Base-by-base conservation (phyloP, 2,113 vertebrate species). In the Sceloporus undulatus region DNA sequence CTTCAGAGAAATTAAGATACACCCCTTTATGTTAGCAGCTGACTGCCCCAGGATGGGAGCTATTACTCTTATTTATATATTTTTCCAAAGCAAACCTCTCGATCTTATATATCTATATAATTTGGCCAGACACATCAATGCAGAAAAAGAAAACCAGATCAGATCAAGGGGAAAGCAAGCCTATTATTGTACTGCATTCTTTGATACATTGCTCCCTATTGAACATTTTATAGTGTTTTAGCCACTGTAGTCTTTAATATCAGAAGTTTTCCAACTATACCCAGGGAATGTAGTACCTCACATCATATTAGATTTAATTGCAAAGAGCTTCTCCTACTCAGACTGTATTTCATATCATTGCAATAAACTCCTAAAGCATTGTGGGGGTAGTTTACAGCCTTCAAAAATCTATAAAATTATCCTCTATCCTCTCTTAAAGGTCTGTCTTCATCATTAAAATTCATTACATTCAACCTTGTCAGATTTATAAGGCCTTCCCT, bases 281-380 rank as follows among this genome's bases (percentile, higher is more conserved):
- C 77, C 54, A 65, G 83, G 21, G 42, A 54, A 89, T 54, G 84
- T 89, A 48, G 74, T 66, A 77, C 73, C 79, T 42, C 75, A 74
- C 29, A 91, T 85, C 88, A 40, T 88, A 93, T 89, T 90, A 90
- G 62, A 91, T 95, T 94, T 94, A 90, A 95, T 81, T 92, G 89
- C 74, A 91, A 38, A 62, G 89, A 92, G 91, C 90, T 89, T 91
- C 88, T 91, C 86, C 78, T 89, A 89, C 76, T 90, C 56, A 42
- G 79, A 48, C 78, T 90, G 6, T 10, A 87, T 91, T 91, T 14
- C 66, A 86, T 29, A 56, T 86, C n/a, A 38, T 71, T 79, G 77
- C 66, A 86, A 71, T 86, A 79, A 79, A 71, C 65, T n/a, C 13
- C 21, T 70, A 86, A 71, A 79, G 77, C 42, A 94, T 78, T 89